Conservation (phyloP, 2,113 vertebrate species). For the Grammomys dolichurus region DNA sequence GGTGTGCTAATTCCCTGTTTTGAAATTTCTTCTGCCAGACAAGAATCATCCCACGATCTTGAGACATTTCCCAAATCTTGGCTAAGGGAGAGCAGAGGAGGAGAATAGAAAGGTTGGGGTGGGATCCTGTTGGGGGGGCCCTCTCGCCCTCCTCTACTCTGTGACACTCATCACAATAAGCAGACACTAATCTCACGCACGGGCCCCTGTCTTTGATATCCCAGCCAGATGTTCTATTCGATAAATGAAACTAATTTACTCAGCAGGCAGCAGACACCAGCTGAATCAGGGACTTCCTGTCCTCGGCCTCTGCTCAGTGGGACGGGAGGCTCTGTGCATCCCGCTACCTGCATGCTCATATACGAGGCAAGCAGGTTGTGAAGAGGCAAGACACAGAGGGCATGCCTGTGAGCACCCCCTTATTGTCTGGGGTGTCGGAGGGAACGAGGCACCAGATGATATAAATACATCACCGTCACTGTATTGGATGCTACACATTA, state of each 20-base stretch:
- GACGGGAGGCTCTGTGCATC: neutral
- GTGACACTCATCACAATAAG: constrained; percentile 72
- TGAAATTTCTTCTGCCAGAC: constrained; percentile 54
- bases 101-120: neutral
- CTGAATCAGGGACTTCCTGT: constrained; percentile 57
- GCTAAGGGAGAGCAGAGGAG: neutral
- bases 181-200: constrained; percentile 75
- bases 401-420: neutral
- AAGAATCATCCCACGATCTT: constrained; percentile 60
- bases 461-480: neutral
- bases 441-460: neutral
- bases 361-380: neutral
- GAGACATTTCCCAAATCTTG: constrained; percentile 62
- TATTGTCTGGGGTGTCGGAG: neutral
- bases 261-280: constrained; percentile 59
- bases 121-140: constrained; percentile 34
- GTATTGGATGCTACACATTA: neutral
- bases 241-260: constrained; percentile 82
- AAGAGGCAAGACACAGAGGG: neutral
- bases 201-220: constrained; percentile 71
- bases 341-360: constrained; percentile 13
- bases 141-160: constrained; percentile 42
- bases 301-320: neutral
- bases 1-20: neutral
- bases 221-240: constrained; percentile 78